Evolutionary conservation across 2,113 vertebrate genomes (phyloP).

Genomic region (Crotalus helleri): DNA sequence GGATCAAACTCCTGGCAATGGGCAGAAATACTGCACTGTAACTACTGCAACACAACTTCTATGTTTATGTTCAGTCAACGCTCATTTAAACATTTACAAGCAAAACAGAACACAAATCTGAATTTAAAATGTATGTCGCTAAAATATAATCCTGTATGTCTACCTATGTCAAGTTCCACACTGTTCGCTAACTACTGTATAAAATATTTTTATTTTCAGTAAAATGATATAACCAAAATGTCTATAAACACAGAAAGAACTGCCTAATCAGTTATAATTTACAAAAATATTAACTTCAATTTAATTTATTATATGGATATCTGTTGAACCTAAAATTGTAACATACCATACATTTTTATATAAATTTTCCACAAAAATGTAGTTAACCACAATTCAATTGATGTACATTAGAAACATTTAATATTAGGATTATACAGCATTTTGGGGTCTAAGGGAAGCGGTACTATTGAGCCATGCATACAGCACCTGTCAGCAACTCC

Average conservation of each 20-base stretch:
- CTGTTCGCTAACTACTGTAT: slow-evolving; percentile 33
- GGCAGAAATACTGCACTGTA: too few relatives aligned
- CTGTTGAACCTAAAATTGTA: slow-evolving; percentile 49
- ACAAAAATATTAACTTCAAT: slow-evolving; percentile 51
- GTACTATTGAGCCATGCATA: not conserved
- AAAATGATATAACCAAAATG: slow-evolving; percentile 42
- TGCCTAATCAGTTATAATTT: slow-evolving; percentile 51
- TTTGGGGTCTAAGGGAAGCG: not conserved
- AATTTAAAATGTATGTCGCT: too few relatives aligned
- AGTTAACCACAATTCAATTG: slow-evolving; percentile 27
- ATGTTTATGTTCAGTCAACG: too few relatives aligned
- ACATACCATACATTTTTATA: slow-evolving; percentile 43
- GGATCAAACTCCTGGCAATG: too few relatives aligned
- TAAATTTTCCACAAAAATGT: slow-evolving; percentile 46
- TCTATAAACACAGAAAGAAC: slow-evolving; percentile 51
- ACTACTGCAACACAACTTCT: too few relatives aligned
- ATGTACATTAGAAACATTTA: slow-evolving; percentile 45
- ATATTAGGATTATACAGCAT: not conserved
- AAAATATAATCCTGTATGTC: slow-evolving; percentile 1
- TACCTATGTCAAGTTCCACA: slow-evolving; percentile 33
- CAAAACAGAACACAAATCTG: too few relatives aligned
- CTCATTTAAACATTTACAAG: too few relatives aligned
- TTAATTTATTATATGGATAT: slow-evolving; percentile 61
- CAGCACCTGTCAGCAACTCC: not conserved
- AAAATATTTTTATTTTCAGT: slow-evolving; percentile 52